These are phyloP conservation scores for Brachionus angularis DNA, from an alignment of 1,140 invertebrate genomes.

Conservation along the genomic window DNA sequence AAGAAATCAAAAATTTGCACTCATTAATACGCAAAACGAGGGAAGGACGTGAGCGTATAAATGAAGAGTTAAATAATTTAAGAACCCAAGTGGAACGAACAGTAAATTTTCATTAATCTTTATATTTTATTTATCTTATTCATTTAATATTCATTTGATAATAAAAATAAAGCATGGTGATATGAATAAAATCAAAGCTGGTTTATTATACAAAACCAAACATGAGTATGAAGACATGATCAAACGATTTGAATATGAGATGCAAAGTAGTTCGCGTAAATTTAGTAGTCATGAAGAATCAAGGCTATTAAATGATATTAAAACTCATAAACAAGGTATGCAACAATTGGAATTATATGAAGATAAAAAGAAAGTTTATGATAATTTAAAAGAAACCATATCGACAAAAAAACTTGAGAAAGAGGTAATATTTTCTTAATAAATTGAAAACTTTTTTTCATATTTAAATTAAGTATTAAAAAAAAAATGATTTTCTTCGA, in stretches of 20 bases:
- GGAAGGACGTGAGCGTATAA: no score
- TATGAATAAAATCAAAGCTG: constrained; percentile 21
- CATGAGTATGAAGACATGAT: constrained; percentile 27
- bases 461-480: neutral
- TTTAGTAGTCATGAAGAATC: constrained; percentile 26
- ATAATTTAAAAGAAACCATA: neutral
- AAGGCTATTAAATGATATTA: neutral
- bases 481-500: neutral
- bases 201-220: constrained; percentile 18
- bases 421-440: neutral
- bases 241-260: constrained; percentile 1
- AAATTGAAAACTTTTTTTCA: neutral
- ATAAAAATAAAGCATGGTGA: constrained; percentile 21
- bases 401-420: neutral
- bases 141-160: neutral
- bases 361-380: neutral
- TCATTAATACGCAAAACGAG: no score
- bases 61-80: no score
- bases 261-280: neutral
- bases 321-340: neutral
- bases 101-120: neutral
- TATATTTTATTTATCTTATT: neutral
- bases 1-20: no score
- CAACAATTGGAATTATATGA: constrained; percentile 20
- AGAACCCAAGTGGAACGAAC: neutral